These are phyloP conservation scores for Drosophila limbata DNA, from an alignment of 2,888 invertebrate genomes.

Conservation along the genomic window DNA sequence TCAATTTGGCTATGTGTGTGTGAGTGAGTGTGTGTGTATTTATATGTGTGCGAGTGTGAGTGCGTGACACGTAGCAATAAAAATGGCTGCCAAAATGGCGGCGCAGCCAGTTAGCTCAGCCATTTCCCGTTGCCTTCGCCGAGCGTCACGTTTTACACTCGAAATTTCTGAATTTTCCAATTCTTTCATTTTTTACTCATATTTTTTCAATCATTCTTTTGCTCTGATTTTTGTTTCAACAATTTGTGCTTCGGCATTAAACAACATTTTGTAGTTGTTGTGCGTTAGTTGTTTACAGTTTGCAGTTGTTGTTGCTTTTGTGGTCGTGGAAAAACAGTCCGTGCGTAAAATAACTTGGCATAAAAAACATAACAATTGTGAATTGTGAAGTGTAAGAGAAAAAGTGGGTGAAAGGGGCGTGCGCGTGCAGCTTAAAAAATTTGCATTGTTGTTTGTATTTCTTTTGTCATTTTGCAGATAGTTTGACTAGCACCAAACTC, in stretches of 20 bases:
- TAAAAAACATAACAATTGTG: constrained; percentile 53
- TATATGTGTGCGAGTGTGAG: constrained; percentile 27
- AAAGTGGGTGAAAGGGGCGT: constrained; percentile 11
- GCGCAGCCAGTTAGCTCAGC: constrained; percentile 41
- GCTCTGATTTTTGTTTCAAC: constrained; percentile 55
- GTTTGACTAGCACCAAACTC: constrained; percentile 85
- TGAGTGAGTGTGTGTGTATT: constrained; percentile 30
- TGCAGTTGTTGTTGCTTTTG: constrained; percentile 47
- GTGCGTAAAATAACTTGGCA: constrained; percentile 72
- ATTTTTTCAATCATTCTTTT: constrained; percentile 43
- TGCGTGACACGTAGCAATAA: constrained; percentile 29
- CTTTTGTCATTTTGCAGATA: constrained; percentile 71
- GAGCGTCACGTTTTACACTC: constrained; percentile 33
- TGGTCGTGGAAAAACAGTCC: constrained; percentile 74
- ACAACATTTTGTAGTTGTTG: constrained; percentile 56
- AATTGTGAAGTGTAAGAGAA: constrained; percentile 25
- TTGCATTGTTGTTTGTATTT: constrained; percentile 25
- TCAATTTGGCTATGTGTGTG: constrained; percentile 62
- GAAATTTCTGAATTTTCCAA: constrained; percentile 23
- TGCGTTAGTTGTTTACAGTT: constrained; percentile 39
- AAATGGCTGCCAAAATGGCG: constrained; percentile 52
- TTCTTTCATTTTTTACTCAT: constrained; percentile 27
- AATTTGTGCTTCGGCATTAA: constrained; percentile 74
- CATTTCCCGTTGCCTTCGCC: constrained; percentile 41
- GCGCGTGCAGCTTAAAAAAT: constrained; percentile 56